A percentile compares a stretch with the other conserved stretches of the same genome.
Evolutionary conservation across 2,797 vertebrate species (phyloP).

Genomic region (Onychomys leucogaster): DNA sequence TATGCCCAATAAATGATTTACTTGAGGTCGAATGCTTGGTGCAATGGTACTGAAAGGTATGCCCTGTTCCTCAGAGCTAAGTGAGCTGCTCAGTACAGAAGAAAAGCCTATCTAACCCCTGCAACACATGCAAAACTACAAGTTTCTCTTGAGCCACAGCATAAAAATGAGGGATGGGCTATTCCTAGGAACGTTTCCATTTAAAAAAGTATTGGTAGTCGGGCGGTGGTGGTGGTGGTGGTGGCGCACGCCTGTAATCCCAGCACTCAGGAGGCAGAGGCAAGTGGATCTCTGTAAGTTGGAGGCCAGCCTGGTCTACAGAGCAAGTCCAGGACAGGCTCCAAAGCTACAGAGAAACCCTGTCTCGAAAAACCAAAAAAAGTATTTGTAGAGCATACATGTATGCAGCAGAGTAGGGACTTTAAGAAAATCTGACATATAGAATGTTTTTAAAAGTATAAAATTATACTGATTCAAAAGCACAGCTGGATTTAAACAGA

Average conservation of each 20-base stretch:
- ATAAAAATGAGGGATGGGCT: background rate
- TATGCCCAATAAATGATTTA: background rate
- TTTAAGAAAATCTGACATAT: conserved; percentile 45
- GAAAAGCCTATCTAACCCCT: background rate
- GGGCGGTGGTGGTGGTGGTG: too few relatives aligned
- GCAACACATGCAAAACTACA: conserved; percentile 10
- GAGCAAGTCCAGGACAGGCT: too few relatives aligned
- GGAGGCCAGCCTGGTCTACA: too few relatives aligned
- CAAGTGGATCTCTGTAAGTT: too few relatives aligned
- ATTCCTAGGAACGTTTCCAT: conserved; percentile 36
- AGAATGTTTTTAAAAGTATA: background rate
- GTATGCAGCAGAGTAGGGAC: background rate
- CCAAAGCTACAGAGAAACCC: too few relatives aligned
- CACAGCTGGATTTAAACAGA: conserved; percentile 43
- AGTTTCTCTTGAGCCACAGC: conserved; percentile 33
- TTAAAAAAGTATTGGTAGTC: conserved; percentile 54
- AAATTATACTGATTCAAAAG: conserved; percentile 47
- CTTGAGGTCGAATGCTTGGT: background rate
- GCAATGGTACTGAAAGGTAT: background rate
- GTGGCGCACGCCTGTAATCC: too few relatives aligned
- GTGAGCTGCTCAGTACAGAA: background rate
- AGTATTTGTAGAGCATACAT: background rate
- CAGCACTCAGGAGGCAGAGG: too few relatives aligned
- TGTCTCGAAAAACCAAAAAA: too few relatives aligned
- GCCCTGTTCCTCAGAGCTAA: conserved; percentile 22